Base-by-base conservation (phyloP, 2,888 invertebrate species). In the Mythimna loreyi region DNA sequence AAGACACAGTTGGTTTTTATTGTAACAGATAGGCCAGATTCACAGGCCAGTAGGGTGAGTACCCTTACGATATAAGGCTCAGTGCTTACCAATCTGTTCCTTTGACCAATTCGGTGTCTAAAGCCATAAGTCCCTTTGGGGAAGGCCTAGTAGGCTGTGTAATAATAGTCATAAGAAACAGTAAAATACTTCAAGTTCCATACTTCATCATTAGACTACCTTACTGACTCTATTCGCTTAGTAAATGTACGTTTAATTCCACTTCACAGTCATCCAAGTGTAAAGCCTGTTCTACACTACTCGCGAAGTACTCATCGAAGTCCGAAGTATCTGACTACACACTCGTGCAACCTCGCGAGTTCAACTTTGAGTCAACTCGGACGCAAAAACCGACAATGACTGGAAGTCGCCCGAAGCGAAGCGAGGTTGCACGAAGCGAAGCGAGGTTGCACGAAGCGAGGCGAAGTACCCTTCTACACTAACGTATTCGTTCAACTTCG, bases 1-100 rank as follows among this genome's bases (percentile, higher is more conserved):
- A 75, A 77, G 76, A 80, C 76, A 77, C 76, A 68, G 68, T 77
- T 80, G 80, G 76, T 68, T 64, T 49, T 75, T 45, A 63, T 60
- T 64, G 55, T 70, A 59, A 53, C 55, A 40, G 19, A 28, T 50
- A 73, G 66, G 67, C 47, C 40, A 53, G 25, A 30, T 25, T 63
- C 36, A 25, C 36, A 33, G 23, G 47, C 75, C 33, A 36, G 11
- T 49, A 21, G 47, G 21, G 45, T 25, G 23, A 8, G 9, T 30
- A 67, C 57, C 76, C 45, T 58, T 28, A 52, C n/a, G 33, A 1
- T 58, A 23, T 28, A 40, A 21, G 49, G 71, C 53, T 77, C 28
- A 19, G 36, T 56, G 50, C 25, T 50, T 23, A 60, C 21, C 40
- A 52, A 50, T 52, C 47, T 33, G 40, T 13, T 45, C 11, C 28